Evolutionary conservation across 2,113 vertebrate genomes (phyloP), one percentile per base, ranked within the genome.

Genomic region (Oxyruncus cristatus): DNA sequence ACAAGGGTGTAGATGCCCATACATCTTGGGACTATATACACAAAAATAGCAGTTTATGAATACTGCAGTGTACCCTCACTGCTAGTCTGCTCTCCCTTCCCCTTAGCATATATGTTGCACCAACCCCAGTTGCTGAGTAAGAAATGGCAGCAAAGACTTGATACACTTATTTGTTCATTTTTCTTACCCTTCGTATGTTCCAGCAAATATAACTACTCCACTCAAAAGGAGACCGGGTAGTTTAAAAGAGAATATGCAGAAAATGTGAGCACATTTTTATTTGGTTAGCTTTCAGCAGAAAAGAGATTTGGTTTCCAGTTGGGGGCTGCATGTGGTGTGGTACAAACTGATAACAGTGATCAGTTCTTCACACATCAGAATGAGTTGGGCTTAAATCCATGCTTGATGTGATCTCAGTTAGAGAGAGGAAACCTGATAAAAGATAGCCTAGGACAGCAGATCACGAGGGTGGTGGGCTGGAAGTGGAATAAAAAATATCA

Each of bases 281-380:
- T 46, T 27, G 4, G 26, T 77, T 70, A 66, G 5, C 33, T 66
- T 46, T 49, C 39, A 53, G 26, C 19, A 37, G 22, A 67, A 66
- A 70, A 66, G 28, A 4, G 3, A 23, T 50, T 72, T 68, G 11
- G 4, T 68, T 80, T 75, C 70, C 14, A 7, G 7, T 6, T 68
- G 28, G 15, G 12, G 13, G 32, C 37, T 53, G 21, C 21, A 13
- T 4, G n/a, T 44, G 52, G 2, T 30, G 33, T 0, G 1, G 39
- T 14, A 35, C 50, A 81, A 74, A 66, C 9, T 39, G 20, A 55
- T n/a, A 28, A 14, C 0, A 66, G 41, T 26, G 66, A 58, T 18
- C 26, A 74, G 21, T 20, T 89, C 26, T 52, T 80, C 41, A 46
- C 7, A 9, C 23, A 80, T 88, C 55, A 33, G 30, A 83, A 32